phyloP scores from a whole-genome alignment of 1,140 invertebrate species.

The Saxidomus purpurata region DNA sequence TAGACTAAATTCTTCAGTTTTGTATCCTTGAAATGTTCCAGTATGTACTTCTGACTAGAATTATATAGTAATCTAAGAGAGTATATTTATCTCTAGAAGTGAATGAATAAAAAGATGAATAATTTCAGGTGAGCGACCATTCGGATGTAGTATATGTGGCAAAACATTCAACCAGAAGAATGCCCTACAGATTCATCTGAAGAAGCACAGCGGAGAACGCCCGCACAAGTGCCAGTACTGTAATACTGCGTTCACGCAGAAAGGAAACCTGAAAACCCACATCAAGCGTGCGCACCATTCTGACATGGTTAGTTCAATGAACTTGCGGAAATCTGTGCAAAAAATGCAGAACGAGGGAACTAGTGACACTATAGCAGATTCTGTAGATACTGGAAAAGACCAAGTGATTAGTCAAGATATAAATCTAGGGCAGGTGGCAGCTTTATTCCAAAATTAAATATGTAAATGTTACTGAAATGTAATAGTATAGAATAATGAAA shows the following conservation, averaged over 20 bases:
- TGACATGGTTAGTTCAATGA: conserved; percentile 84
- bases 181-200: conserved; percentile 85
- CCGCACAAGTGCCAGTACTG: conserved; percentile 94
- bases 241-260: conserved; percentile 91
- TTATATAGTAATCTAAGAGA: too few relatives aligned
- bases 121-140: conserved; percentile 92
- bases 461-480: not conserved
- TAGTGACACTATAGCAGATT: conserved; percentile 14
- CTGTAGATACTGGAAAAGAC: conserved; percentile 56
- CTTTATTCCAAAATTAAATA: conserved; percentile 53
- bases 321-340: conserved; percentile 69
- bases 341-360: conserved; percentile 23
- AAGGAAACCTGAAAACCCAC: conserved; percentile 89
- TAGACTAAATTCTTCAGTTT: too few relatives aligned
- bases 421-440: conserved; percentile 67
- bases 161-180: conserved; percentile 96
- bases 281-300: conserved; percentile 88
- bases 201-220: conserved; percentile 92
- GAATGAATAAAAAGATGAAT: too few relatives aligned
- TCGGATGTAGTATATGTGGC: conserved; percentile 95
- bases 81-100: too few relatives aligned
- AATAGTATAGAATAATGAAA: not conserved
- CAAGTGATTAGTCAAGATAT: conserved; percentile 71
- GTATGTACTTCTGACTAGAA: too few relatives aligned
- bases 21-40: too few relatives aligned